phyloP scores from a whole-genome alignment of 2,113 vertebrate genomes.

The Tautogolabrus adspersus region DNA sequence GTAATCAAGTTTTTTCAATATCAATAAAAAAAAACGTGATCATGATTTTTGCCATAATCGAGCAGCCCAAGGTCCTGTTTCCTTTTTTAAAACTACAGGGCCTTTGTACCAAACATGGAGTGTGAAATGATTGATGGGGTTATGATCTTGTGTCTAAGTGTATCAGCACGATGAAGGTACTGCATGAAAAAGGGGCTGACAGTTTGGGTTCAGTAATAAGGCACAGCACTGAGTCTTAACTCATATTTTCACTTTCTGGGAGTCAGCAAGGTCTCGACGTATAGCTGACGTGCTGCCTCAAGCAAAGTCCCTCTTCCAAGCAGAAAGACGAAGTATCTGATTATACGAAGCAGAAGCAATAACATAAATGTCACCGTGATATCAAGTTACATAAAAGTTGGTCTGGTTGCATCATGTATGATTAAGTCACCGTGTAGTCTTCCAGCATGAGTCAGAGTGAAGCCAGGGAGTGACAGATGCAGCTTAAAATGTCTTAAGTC shows the following conservation, averaged over 20 bases:
- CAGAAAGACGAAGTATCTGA: background rate
- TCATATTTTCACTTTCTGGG: conserved; percentile 22
- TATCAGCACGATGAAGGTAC: conserved; percentile 16
- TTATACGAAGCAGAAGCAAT: conserved; percentile 1
- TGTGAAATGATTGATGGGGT: conserved; percentile 18
- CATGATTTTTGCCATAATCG: no score
- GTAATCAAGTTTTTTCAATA: no score
- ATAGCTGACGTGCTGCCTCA: conserved; percentile 15
- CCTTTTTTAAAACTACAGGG: background rate
- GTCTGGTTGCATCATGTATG: conserved; percentile 20
- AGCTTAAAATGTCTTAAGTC: conserved; percentile 37
- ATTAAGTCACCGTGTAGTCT: conserved; percentile 3
- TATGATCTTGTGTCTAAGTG: conserved; percentile 10
- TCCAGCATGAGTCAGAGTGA: conserved; percentile 3
- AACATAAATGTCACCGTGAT: conserved; percentile 8
- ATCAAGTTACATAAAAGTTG: background rate
- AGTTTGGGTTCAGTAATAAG: conserved; percentile 28
- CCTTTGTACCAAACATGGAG: background rate
- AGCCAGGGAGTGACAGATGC: conserved; percentile 14
- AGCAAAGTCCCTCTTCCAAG: background rate
- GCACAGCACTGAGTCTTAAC: background rate
- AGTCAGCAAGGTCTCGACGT: conserved; percentile 16
- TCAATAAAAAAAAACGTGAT: no score
- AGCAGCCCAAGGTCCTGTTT: background rate
- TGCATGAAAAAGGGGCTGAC: conserved; percentile 15